phyloP scores from a whole-genome alignment of 2,797 vertebrate genomes.

The Falco peregrinus region DNA sequence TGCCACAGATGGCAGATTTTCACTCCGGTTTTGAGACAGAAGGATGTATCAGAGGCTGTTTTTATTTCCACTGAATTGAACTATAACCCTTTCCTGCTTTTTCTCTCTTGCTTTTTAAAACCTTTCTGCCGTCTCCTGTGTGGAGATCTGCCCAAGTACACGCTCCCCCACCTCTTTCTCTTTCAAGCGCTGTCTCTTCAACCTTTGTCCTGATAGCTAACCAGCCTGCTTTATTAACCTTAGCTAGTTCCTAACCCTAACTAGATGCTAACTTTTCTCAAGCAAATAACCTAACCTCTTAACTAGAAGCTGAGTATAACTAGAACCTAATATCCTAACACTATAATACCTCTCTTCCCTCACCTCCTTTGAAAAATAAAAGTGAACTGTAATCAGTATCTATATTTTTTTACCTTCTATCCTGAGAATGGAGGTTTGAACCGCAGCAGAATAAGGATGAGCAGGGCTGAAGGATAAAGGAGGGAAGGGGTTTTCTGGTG shows the following conservation, averaged over 20 bases:
- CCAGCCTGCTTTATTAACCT: conserved; percentile 86
- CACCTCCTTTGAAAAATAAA: conserved; percentile 5
- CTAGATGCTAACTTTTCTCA: conserved; percentile 70
- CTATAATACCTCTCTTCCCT: conserved; percentile 62
- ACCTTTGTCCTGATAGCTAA: conserved; percentile 65
- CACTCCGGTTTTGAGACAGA: conserved; percentile 57
- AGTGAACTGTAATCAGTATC: neutral
- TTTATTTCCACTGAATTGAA: conserved; percentile 58
- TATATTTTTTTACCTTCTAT: conserved; percentile 47
- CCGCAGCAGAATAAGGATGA: neutral
- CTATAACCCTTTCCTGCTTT: conserved; percentile 55
- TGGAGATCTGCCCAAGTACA: conserved; percentile 26
- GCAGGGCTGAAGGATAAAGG: neutral
- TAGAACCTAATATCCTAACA: conserved; percentile 86
- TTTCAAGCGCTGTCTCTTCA: conserved; percentile 35
- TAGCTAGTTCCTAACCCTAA: conserved; percentile 73
- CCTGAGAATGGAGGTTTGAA: conserved; percentile 66
- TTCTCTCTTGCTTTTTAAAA: conserved; percentile 45
- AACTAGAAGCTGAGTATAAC: conserved; percentile 72
- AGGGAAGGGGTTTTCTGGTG: neutral
- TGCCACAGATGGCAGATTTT: conserved; percentile 76
- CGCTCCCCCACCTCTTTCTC: neutral
- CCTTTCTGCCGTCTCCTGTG: conserved; percentile 24
- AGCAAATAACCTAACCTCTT: conserved; percentile 66
- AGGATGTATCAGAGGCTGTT: conserved; percentile 64